A percentile compares a stretch with the other conserved stretches of the same genome.
Conservation (phyloP, 2,888 invertebrate genomes). For the Tinea trinotella region DNA sequence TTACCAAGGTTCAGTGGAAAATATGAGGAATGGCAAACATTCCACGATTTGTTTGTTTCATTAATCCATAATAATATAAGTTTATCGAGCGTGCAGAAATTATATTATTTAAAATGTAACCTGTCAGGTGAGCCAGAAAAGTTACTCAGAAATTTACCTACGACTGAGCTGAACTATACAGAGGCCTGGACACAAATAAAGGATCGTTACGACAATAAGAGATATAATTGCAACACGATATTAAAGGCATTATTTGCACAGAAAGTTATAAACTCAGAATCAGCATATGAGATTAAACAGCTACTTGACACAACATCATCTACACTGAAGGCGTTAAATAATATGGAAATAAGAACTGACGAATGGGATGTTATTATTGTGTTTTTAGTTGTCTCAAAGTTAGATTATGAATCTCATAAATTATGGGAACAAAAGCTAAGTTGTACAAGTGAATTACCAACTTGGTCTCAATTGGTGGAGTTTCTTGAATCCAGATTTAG, state of each 20-base stretch:
- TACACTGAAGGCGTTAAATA: conserved; percentile 23
- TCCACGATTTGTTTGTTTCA: conserved; percentile 25
- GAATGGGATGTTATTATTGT: conserved; percentile 22
- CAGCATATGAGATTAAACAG: conserved; percentile 20
- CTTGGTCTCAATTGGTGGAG: conserved; percentile 17
- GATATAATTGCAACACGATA: conserved; percentile 24
- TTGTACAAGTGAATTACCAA: conserved; percentile 15
- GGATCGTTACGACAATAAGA: conserved; percentile 25
- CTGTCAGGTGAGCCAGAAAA: conserved; percentile 24
- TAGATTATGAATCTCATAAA: conserved; percentile 25
- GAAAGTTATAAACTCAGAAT: conserved; percentile 22
- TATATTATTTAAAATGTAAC: conserved; percentile 26
- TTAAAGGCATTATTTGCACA: conserved; percentile 24
- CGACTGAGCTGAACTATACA: conserved; percentile 24
- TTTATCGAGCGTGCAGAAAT: conserved; percentile 24
- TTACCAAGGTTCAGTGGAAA: conserved; percentile 24
- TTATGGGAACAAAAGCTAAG: no score
- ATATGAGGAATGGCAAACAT: conserved; percentile 26
- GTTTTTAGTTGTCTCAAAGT: conserved; percentile 23
- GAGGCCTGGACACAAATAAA: conserved; percentile 25
- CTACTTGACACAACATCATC: conserved; percentile 24
- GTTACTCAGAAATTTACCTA: conserved; percentile 24
- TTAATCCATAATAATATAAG: conserved; percentile 23
- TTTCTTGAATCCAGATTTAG: conserved; percentile 23
- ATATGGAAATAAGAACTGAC: conserved; percentile 21